Base-by-base conservation (phyloP, 2,113 vertebrate species). In the Oceanodroma tethys region DNA sequence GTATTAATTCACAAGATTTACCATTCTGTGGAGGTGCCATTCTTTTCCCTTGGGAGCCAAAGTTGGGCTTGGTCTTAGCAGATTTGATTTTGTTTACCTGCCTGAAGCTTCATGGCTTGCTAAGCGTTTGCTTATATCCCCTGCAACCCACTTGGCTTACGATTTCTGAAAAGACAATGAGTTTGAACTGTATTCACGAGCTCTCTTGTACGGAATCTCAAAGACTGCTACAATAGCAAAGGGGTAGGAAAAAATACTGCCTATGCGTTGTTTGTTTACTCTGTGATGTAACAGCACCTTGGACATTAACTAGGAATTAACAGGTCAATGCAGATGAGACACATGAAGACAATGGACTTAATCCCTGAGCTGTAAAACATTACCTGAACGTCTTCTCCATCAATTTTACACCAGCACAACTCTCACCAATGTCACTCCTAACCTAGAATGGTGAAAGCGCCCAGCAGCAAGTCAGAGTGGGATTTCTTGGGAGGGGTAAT, bases 41-140 rank as follows among this genome's bases (percentile, higher is more conserved):
- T 88, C 60, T 53, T 65, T 73, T 70, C 93, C 75, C 78, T 76
- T 23, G 5, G 50, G 93, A 95, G 71, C 40, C 34, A 73, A 82
- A 93, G 38, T 6, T 95, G 59, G 76, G 59, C 38, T 89, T 88
- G 70, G 81, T 95, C 86, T 70, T 76, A 90, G 58, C 94, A 96
- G 95, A 95, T 91, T 89, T 71, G 87, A 76, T 94, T 95, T 87
- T 95, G 84, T 95, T 96, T 96, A 95, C 86, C 87, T 96, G 93
- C 71, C 88, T 88, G 71, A 86, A 94, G 85, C 76, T 94, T 86
- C 84, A 22, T 38, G 87, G 78, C 92, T 94, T 65, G 74, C 82
- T 75, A 91, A 76, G 36, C 90, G 52, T 85, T 94, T 89, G 86
- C 75, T 72, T 84, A 81, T 43, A 90, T 43, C 63, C 79, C 66